phyloP scores from a whole-genome alignment of 2,797 vertebrate species.

The Lates japonicus region DNA sequence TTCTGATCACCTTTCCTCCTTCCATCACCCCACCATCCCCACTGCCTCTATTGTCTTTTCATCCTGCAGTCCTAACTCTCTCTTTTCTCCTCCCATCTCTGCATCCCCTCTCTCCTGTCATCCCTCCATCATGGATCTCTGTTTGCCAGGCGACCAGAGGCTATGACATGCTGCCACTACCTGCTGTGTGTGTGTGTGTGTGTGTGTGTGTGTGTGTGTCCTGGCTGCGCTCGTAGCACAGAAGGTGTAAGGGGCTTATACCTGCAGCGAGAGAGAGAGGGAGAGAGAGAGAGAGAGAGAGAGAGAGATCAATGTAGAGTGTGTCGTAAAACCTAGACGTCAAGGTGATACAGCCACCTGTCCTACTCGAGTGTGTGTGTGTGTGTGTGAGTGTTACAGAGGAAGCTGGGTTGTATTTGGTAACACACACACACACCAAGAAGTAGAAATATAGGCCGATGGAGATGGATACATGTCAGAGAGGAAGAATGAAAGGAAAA shows the following conservation, averaged over 20 bases:
- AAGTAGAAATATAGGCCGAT: slow-evolving; percentile 35
- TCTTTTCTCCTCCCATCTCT: slow-evolving; percentile 50
- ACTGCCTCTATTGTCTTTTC: background rate
- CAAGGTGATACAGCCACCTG: slow-evolving; percentile 74
- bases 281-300: slow-evolving; percentile 13
- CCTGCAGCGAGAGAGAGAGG: slow-evolving; percentile 64
- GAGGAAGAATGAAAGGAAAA: background rate
- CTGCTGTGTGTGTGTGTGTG: slow-evolving; percentile 59
- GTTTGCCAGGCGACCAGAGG: slow-evolving; percentile 67
- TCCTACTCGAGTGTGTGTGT: slow-evolving; percentile 28
- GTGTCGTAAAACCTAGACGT: slow-evolving; percentile 59
- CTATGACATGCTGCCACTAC: slow-evolving; percentile 70
- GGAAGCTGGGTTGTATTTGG: slow-evolving; percentile 42
- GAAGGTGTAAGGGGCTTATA: slow-evolving; percentile 83
- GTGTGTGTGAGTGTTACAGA: slow-evolving; percentile 21
- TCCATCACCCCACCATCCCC: background rate
- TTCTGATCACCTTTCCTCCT: background rate
- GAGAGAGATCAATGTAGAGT: slow-evolving; percentile 46
- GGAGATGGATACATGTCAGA: background rate
- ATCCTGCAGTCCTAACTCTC: background rate
- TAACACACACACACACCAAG: background rate
- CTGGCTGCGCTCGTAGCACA: slow-evolving; percentile 76
- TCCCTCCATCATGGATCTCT: slow-evolving; percentile 50
- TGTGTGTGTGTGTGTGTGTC: slow-evolving; percentile 30
- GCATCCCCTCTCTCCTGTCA: slow-evolving; percentile 35